Conservation (phyloP, 2,797 vertebrate species). For the Apodemus agrarius region DNA sequence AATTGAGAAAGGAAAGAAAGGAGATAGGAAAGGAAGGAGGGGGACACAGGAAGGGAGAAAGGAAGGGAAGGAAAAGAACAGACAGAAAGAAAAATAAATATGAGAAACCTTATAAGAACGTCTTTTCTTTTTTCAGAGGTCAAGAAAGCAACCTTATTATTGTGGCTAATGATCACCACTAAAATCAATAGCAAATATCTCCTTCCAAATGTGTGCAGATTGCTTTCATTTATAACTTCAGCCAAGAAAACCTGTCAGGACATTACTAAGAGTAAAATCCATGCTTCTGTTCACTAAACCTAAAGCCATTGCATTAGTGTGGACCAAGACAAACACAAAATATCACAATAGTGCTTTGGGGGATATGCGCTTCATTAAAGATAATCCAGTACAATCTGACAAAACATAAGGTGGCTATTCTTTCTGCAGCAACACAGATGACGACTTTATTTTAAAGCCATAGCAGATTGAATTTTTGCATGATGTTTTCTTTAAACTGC, state of each 20-base stretch:
- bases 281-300: conserved; percentile 78
- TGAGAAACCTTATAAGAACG: conserved; percentile 43
- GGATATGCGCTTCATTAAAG: conserved; percentile 84
- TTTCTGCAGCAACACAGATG: conserved; percentile 82
- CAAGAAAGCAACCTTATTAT: conserved; percentile 47
- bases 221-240: conserved; percentile 80
- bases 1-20: too few relatives aligned
- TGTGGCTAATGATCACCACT: conserved; percentile 31
- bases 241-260: conserved; percentile 65
- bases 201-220: conserved; percentile 66
- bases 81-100: not conserved
- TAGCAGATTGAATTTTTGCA: conserved; percentile 86
- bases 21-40: rapidly evolving
- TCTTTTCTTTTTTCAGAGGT: conserved; percentile 56
- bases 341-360: conserved; percentile 79
- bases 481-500: conserved; percentile 86
- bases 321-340: conserved; percentile 79
- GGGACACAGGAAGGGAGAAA: too few relatives aligned
- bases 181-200: conserved; percentile 73
- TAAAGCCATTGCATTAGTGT: conserved; percentile 75
- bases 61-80: rapidly evolving
- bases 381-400: conserved; percentile 85
- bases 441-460: conserved; percentile 87
- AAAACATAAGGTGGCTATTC: conserved; percentile 86
- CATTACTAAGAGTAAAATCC: conserved; percentile 78